These are phyloP conservation scores for Whitmania pigra DNA, from an alignment of 1,140 invertebrate species.

Conservation along the genomic window DNA sequence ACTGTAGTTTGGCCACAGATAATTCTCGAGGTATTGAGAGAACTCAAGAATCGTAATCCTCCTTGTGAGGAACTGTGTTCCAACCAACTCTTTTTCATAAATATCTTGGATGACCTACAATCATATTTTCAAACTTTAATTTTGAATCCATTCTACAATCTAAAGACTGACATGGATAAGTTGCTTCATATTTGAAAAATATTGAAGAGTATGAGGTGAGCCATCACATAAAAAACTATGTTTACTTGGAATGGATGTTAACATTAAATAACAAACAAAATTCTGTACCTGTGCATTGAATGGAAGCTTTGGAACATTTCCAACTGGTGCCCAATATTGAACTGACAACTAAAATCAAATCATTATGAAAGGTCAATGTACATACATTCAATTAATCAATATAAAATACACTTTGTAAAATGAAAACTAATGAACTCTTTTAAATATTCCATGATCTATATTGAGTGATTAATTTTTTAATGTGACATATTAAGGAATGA, in stretches of 20 bases:
- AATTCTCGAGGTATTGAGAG: slow-evolving; percentile 88
- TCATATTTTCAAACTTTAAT: background rate
- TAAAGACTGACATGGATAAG: too few species aligned
- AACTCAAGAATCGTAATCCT: slow-evolving; percentile 91
- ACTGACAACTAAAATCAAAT: slow-evolving; percentile 55
- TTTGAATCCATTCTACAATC: background rate
- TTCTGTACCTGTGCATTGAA: slow-evolving; percentile 35
- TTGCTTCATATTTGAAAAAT: too few species aligned
- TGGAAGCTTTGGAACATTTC: slow-evolving; percentile 38
- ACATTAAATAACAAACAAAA: background rate
- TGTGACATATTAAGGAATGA: too few species aligned
- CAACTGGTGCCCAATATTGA: slow-evolving; percentile 75
- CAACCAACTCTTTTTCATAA: slow-evolving; percentile 40
- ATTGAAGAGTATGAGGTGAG: background rate
- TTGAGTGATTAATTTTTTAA: too few species aligned
- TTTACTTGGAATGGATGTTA: background rate
- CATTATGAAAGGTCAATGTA: slow-evolving; percentile 20
- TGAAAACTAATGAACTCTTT: slow-evolving; percentile 54
- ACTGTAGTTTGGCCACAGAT: slow-evolving; percentile 85
- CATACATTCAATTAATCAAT: slow-evolving; percentile 18
- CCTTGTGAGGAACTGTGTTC: slow-evolving; percentile 48
- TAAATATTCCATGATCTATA: slow-evolving; percentile 17
- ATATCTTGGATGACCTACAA: slow-evolving; percentile 41
- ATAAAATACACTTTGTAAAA: slow-evolving; percentile 46
- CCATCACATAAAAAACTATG: too few species aligned